phyloP scores from a whole-genome alignment of 2,888 invertebrate genomes.

The Perizoma flavofasciatum region DNA sequence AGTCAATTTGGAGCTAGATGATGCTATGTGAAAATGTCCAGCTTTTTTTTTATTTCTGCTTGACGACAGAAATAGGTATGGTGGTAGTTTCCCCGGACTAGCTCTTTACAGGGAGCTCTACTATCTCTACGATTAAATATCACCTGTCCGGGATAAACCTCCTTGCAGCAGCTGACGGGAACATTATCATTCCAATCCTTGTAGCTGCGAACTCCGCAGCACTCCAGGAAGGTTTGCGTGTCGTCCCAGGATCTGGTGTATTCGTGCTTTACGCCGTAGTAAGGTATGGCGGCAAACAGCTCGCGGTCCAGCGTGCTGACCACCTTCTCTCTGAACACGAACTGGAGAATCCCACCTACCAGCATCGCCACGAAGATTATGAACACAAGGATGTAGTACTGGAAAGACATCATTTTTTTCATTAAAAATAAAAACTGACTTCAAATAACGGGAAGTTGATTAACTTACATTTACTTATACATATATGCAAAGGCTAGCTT shows the following conservation, averaged over 20 bases:
- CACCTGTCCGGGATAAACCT: slow-evolving; percentile 83
- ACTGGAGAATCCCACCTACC: slow-evolving; percentile 95
- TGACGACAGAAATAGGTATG: too few relatives aligned
- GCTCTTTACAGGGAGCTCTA: too few relatives aligned
- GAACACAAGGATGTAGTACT: slow-evolving; percentile 95
- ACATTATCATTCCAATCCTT: slow-evolving; percentile 89
- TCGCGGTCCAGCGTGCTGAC: slow-evolving; percentile 89
- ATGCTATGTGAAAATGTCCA: too few relatives aligned
- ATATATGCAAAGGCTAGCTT: too few relatives aligned
- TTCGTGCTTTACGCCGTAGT: slow-evolving; percentile 87
- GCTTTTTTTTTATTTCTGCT: too few relatives aligned
- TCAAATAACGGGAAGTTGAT: too few relatives aligned
- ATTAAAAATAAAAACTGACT: neutral
- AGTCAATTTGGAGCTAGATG: too few relatives aligned
- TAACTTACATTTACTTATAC: too few relatives aligned
- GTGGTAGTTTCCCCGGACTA: too few relatives aligned
- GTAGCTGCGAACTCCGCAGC: slow-evolving; percentile 92
- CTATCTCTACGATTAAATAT: neutral
- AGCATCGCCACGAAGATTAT: slow-evolving; percentile 95
- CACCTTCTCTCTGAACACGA: slow-evolving; percentile 94
- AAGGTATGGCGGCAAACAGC: slow-evolving; percentile 89
- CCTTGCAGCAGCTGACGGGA: slow-evolving; percentile 91
- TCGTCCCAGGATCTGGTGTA: slow-evolving; percentile 94
- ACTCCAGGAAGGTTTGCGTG: slow-evolving; percentile 92
- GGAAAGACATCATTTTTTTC: slow-evolving; percentile 37